A percentile compares a stretch with the other conserved stretches of the same genome.
These are phyloP conservation scores for Microtus ochrogaster DNA, from an alignment of 2,113 vertebrate genomes.

Conservation along the genomic window DNA sequence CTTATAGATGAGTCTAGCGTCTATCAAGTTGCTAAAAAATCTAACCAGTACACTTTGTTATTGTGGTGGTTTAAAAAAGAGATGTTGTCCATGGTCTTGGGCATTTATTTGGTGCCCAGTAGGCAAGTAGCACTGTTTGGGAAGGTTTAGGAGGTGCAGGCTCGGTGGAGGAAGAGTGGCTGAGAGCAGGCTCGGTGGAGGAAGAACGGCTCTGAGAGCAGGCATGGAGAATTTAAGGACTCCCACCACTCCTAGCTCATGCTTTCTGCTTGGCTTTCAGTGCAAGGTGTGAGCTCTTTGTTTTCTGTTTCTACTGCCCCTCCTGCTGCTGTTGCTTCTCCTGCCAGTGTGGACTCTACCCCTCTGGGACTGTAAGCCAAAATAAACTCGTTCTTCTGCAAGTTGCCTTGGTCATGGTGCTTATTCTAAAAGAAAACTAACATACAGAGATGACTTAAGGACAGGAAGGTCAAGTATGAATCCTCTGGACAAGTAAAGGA, in stretches of 20 bases:
- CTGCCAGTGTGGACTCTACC: neutral
- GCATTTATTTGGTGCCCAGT: neutral
- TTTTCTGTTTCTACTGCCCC: neutral
- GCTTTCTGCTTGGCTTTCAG: neutral
- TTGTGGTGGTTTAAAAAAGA: neutral
- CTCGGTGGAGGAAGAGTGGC: neutral
- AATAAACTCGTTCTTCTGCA: neutral
- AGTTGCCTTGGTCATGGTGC: neutral
- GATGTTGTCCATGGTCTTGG: neutral
- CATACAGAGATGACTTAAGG: neutral
- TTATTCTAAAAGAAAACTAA: neutral
- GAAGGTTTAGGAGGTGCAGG: neutral
- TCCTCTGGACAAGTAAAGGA: neutral
- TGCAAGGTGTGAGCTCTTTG: neutral
- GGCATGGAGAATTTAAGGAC: neutral
- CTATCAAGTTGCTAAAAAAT: neutral
- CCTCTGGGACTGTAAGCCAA: neutral
- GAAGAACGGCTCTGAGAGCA: neutral
- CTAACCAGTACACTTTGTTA: neutral
- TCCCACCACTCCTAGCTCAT: neutral
- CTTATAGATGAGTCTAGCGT: neutral
- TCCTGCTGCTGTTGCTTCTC: neutral
- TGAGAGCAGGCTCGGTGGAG: neutral
- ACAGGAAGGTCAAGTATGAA: slow-evolving; percentile 3
- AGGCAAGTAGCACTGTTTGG: neutral